Conservation (phyloP, 2,113 vertebrate species). For the Mohoua ochrocephala region DNA sequence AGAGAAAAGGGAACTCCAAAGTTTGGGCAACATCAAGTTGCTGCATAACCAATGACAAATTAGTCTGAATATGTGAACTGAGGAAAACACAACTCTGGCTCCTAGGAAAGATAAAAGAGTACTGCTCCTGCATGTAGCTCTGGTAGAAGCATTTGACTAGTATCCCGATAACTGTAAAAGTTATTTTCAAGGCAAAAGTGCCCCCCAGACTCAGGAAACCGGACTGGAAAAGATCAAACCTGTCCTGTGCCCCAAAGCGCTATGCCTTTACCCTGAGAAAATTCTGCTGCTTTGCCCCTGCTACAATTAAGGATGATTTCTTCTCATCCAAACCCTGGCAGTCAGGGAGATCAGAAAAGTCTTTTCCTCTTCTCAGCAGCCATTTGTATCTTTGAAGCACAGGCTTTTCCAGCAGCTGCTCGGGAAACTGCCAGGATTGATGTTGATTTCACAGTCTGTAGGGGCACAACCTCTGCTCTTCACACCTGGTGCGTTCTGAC, state of each 20-base stretch:
- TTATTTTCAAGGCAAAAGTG: background rate
- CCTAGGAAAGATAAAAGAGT: background rate
- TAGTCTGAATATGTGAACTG: background rate
- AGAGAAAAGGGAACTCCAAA: background rate
- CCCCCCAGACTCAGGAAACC: background rate
- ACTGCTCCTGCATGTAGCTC: background rate
- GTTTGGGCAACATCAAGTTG: background rate
- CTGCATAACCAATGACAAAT: background rate
- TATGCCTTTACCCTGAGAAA: background rate
- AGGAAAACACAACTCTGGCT: background rate
- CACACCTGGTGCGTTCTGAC: accelerated
- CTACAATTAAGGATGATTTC: background rate
- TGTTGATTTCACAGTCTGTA: accelerated
- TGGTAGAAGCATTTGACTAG: background rate
- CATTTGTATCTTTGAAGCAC: background rate
- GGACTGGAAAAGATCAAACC: background rate
- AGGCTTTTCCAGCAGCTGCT: background rate
- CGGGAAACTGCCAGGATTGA: background rate
- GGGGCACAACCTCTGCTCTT: background rate
- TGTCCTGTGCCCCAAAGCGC: background rate
- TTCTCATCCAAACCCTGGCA: background rate
- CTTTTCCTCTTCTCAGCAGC: background rate
- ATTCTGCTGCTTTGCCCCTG: background rate
- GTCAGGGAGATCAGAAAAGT: background rate
- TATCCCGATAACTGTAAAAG: background rate